These are phyloP conservation scores for Ectemnius lituratus DNA, from an alignment of 2,888 invertebrate species.

Conservation along the genomic window DNA sequence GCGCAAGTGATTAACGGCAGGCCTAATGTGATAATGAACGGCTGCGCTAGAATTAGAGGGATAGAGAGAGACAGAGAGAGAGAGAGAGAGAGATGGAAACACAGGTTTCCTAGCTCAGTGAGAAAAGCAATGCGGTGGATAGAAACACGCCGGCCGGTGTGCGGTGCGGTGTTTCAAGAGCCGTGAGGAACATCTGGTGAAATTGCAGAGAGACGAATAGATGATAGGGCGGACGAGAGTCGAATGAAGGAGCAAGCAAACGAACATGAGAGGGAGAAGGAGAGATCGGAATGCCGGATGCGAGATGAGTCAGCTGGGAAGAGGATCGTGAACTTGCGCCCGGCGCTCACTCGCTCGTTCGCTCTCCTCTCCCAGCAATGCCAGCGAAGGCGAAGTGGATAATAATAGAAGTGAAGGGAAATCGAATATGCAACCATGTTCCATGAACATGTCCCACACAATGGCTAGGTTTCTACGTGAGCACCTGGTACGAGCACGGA, in stretches of 20 bases:
- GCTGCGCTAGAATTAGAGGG: not conserved
- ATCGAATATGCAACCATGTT: not conserved
- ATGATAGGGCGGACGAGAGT: constrained; percentile 28
- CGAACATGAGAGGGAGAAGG: constrained; percentile 29
- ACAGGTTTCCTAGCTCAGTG: not conserved
- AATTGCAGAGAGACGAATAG: constrained; percentile 41
- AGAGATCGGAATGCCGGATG: constrained; percentile 55
- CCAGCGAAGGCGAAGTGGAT: constrained; percentile 5
- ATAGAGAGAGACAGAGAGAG: constrained; percentile 17
- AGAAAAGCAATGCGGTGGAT: no score
- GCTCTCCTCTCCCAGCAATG: constrained; percentile 51
- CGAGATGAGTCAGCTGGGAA: constrained; percentile 55
- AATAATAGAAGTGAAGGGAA: constrained; percentile 1
- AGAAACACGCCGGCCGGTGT: not conserved
- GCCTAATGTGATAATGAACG: no score
- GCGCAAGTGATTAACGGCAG: no score
- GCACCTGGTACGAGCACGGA: no score
- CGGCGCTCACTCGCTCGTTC: constrained; percentile 45
- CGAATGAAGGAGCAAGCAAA: constrained; percentile 16
- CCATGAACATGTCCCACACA: not conserved
- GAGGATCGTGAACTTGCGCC: constrained; percentile 58
- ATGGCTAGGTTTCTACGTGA: not conserved
- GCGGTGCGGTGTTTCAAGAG: not conserved
- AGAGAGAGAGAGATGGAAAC: constrained; percentile 24
- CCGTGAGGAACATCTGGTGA: constrained; percentile 45